These are phyloP conservation scores for Acanthosepion lycidas DNA, from an alignment of 2,888 invertebrate species.

Conservation along the genomic window DNA sequence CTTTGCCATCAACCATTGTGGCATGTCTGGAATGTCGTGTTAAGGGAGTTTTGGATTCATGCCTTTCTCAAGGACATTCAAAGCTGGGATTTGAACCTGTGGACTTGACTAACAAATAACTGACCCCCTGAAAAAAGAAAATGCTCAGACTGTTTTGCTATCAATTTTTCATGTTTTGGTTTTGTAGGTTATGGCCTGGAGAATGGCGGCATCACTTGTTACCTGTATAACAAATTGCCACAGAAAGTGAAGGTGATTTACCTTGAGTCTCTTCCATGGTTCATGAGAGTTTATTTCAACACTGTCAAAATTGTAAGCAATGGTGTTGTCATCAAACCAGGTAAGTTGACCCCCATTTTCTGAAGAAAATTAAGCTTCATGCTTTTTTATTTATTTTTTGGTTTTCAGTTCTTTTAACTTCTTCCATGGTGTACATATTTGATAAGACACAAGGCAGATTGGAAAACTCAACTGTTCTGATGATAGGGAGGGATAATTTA, in stretches of 20 bases:
- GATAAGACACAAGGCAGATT: neutral
- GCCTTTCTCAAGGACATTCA: too few species aligned
- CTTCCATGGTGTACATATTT: neutral
- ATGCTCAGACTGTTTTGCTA: neutral
- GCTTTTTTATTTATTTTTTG: neutral
- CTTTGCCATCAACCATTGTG: too few species aligned
- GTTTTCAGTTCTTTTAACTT: neutral
- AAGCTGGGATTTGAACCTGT: too few species aligned
- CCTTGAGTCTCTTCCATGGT: constrained; percentile 86
- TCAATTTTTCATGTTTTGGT: neutral
- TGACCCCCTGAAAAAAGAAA: too few species aligned
- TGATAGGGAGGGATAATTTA: too few species aligned
- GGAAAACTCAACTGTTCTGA: too few species aligned
- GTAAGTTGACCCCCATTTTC: constrained; percentile 56
- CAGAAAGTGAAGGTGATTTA: constrained; percentile 83
- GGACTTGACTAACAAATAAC: too few species aligned
- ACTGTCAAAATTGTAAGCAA: constrained; percentile 82
- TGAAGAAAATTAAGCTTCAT: neutral
- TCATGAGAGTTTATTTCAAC: constrained; percentile 85
- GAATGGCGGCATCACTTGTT: constrained; percentile 89
- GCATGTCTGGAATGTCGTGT: too few species aligned
- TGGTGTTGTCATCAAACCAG: constrained; percentile 64
- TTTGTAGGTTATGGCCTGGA: constrained; percentile 89
- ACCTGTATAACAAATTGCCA: constrained; percentile 83
- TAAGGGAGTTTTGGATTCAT: too few species aligned